Base-by-base conservation (phyloP, 2,113 vertebrate genomes). In the Lipotes vexillifer region DNA sequence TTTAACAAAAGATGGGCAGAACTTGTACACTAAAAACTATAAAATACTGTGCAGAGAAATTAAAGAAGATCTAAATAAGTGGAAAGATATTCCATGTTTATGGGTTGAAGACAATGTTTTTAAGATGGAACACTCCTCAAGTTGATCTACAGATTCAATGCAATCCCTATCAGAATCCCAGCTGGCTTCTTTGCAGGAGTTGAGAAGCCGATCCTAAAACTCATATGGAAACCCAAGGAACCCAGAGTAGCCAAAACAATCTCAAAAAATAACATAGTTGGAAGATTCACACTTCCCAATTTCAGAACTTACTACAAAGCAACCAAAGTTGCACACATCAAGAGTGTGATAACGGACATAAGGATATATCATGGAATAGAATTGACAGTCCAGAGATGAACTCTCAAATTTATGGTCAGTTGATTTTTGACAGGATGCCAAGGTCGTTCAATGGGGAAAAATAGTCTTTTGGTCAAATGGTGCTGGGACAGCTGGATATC, bases 361-460 rank as follows among this genome's bases (percentile, higher is more conserved):
- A 11, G 6, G 52, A 80, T 78, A 15, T 36, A 65, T 83, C 46
- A 72, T 41, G 38, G 29, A 44, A 85, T 17, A 90, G 63, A 72
- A 44, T 13, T 55, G 31, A 68, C 4, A 71, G 74, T 74, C 33
- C 21, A 27, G 41, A 68, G 20, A 63, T 46, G 94, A 86, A 59
- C 46, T 33, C 20, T 72, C 69, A 80, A 20, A 61, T 68, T 74
- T 88, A 81, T 49, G 27, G 66, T 31, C 17, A 72, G 10, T 41
- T 97, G 65, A 88, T n/a, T 95, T 75, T 94, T 80, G 55, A 63
- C 44, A 96, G 61, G 38, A 9, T 88, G 25, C 13, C 55, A 93
- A 72, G 38, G 29, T 18, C 55, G 88, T 69, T 96, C 13, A 57
- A 15, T 82, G 38, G 10, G 31, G 38, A 44, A 46, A 49, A 38